Conservation (phyloP, 2,888 invertebrate species). For the Orgyia antiqua region DNA sequence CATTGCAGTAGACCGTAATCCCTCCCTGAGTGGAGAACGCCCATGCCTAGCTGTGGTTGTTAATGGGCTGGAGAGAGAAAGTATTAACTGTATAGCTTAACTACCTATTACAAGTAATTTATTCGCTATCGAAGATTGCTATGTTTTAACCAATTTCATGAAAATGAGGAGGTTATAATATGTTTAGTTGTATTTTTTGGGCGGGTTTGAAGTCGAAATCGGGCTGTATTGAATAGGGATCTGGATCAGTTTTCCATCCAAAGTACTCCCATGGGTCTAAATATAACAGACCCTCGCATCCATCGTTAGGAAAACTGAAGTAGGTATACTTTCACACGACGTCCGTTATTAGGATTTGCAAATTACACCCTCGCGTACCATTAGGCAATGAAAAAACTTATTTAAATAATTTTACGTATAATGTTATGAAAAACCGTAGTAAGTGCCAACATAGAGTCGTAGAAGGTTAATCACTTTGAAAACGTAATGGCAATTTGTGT, state of each 20-base stretch:
- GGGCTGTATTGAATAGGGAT: slow-evolving; percentile 50
- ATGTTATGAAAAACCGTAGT: slow-evolving; percentile 14
- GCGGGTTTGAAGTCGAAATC: slow-evolving; percentile 32
- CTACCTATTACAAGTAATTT: too few relatives aligned
- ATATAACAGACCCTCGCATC: slow-evolving; percentile 29
- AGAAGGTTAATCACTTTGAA: too few relatives aligned
- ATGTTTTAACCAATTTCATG: too few relatives aligned
- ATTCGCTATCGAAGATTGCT: too few relatives aligned
- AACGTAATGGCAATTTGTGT: too few relatives aligned
- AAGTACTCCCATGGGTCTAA: slow-evolving; percentile 41
- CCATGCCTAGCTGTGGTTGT: too few relatives aligned
- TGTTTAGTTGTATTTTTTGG: slow-evolving; percentile 32
- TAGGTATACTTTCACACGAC: slow-evolving; percentile 21
- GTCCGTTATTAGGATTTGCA: slow-evolving; percentile 31
- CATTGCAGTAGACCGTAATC: too few relatives aligned
- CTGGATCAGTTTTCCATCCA: slow-evolving; percentile 46
- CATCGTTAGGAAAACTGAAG: slow-evolving; percentile 25
- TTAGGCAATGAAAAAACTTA: slow-evolving; percentile 22
- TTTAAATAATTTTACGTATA: slow-evolving; percentile 26
- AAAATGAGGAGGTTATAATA: too few relatives aligned
- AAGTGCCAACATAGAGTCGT: too few relatives aligned
- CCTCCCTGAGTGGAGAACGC: too few relatives aligned
- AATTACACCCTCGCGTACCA: slow-evolving; percentile 24
- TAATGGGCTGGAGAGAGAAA: too few relatives aligned
- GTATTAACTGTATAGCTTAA: too few relatives aligned